Base-by-base conservation (phyloP, 64 coral and sea anemone species). In the Orbicella faveolata region DNA sequence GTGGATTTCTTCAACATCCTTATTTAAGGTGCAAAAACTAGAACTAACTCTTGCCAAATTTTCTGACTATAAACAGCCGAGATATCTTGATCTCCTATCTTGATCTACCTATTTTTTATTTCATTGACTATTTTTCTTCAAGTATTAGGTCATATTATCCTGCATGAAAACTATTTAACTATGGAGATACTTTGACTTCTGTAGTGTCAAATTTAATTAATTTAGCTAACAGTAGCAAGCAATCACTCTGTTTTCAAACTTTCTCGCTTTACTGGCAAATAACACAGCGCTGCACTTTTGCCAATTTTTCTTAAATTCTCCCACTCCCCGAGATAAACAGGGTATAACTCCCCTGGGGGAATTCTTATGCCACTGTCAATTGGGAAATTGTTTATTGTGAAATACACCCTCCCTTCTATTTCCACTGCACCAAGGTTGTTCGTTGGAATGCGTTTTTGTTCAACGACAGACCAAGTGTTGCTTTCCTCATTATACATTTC, bases 311-410 rank as follows among this genome's bases (percentile, higher is more conserved):
- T 17, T 30, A 90, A 14, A 10, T 84, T 76, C 21, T 61, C 48
- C 89, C 89, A 90, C 30, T 73, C 26, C 8, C 25, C 12, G 19
- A 90, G 74, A 25, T 35, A 51, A 63, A 75, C 44, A 63, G 80
- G 80, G 70, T 90, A 75, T 17, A 70, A 61, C 12, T 81, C 44
- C 15, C 75, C 88, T 59, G 59, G 77, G 12, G 88, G 39, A n/a
- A 89, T 84, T 84, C 53, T 83, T 8, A 90, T 90, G 12, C 70
- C 80, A 33, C 79, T 90, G 48, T 90, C 89, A 48, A 83, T 18
- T 73, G 61, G 79, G 62, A 75, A 48, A 1, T 17, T 2, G 36
- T 63, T 77, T 10, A 48, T n/a, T 55, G 79, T 44, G 51, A 89
- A 89, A 67, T 78, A 89, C 12, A 89, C 87, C 34, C 78, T 64